Conservation (phyloP, 2,113 vertebrate species). For the Alaudala cheleensis region DNA sequence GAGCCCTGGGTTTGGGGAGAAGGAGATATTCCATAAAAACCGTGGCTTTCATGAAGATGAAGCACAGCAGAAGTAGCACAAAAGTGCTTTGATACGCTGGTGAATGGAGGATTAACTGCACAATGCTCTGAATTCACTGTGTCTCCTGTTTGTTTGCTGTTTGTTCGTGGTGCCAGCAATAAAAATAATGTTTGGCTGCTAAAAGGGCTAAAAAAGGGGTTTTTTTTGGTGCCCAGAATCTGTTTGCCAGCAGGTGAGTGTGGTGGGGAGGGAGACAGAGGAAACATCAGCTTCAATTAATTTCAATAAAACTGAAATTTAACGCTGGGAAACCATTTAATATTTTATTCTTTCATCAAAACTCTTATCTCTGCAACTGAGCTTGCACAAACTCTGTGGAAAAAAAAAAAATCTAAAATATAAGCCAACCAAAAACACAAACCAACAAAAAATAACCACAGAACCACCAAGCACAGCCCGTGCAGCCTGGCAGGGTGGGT, state of each 20-base stretch:
- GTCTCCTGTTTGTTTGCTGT: not conserved
- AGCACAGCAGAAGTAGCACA: slow-evolving; percentile 14
- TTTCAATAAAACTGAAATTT: not conserved
- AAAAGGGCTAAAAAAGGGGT: not conserved
- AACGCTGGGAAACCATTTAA: accelerated
- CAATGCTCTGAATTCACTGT: not conserved
- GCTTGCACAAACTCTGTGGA: accelerated
- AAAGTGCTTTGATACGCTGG: not conserved
- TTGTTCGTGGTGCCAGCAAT: not conserved
- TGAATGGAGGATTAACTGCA: slow-evolving; percentile 28
- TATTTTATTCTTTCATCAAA: not conserved
- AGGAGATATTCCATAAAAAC: not conserved
- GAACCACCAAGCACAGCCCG: not conserved
- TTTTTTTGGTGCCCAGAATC: not conserved
- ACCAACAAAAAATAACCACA: not conserved
- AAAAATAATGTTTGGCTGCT: slow-evolving; percentile 16
- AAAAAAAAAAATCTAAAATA: not conserved
- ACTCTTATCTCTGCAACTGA: not conserved
- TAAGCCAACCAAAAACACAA: not conserved
- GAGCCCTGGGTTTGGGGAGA: accelerated
- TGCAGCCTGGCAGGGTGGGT: not conserved
- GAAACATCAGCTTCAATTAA: not conserved
- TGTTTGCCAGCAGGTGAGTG: not conserved
- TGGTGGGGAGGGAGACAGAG: not conserved
- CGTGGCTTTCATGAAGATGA: not conserved